Percentiles rank a stretch among this genome's conserved stretches.
Evolutionary conservation across 2,888 invertebrate species (phyloP).

Genomic region (Pardosa pseudoannulata): DNA sequence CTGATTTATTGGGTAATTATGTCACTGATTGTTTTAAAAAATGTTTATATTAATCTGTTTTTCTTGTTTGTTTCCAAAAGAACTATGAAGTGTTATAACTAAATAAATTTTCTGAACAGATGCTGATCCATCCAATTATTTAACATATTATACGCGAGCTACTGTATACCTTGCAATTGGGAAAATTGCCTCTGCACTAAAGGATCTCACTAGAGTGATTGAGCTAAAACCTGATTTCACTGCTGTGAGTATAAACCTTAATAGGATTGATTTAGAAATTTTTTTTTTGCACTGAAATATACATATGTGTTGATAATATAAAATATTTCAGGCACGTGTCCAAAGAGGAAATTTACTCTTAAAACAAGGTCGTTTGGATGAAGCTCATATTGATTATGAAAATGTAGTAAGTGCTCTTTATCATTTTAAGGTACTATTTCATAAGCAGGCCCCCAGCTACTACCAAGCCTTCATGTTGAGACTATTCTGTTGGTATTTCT

Average conservation of each 20-base stretch:
- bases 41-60: no score
- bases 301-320: not conserved
- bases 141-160: conserved; percentile 96
- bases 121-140: conserved; percentile 95
- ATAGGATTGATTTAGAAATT: no score
- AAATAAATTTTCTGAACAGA: conserved; percentile 84
- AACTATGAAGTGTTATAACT: no score
- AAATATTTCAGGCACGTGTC: conserved; percentile 81
- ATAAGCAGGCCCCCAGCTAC: no score
- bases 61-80: no score
- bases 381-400: conserved; percentile 89
- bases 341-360: conserved; percentile 92
- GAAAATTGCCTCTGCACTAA: conserved; percentile 94
- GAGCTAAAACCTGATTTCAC: conserved; percentile 96
- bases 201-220: conserved; percentile 94
- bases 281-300: no score
- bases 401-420: conserved; percentile 89
- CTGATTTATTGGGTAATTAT: no score
- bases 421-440: no score
- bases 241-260: conserved; percentile 84
- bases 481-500: no score
- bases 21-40: no score
- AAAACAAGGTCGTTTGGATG: conserved; percentile 88
- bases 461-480: no score
- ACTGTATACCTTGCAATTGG: conserved; percentile 97